Evolutionary conservation across 1,140 invertebrate genomes (phyloP), one percentile per base, ranked within the genome.

Genomic region (Drosophila nebulosa): DNA sequence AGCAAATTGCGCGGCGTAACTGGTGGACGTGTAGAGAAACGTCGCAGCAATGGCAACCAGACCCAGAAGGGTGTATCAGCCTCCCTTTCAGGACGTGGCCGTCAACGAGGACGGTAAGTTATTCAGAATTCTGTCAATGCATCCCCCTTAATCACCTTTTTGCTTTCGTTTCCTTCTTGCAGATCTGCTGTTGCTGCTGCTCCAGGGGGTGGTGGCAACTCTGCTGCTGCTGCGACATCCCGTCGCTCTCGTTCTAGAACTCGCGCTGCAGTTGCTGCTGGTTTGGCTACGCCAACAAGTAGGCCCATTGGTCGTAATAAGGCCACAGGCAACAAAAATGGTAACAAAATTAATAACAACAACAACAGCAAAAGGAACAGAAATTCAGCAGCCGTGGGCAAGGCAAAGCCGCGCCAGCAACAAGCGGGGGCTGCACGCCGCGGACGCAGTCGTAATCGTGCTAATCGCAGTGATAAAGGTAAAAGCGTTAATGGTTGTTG

Each of bases 391-490:
- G 22, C n/a, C 4, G 57, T 1, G 9, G 53, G 53, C 14, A 50
- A 35, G 24, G 26, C 35, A 26, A 39, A 26, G 18, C 39, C 59
- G 56, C 26, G 50, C 22, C 71, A 74, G 51, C 73, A 79, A 68
- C 63, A 66, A 35, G 27, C 22, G 27, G 64, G 62, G 61, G 65
- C 70, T 53, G 84, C 69, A 64, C 79, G 89, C 53, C 81, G 81
- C n/a, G 89, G 89, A 73, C 90, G 90, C 67, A 85, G 79, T 79
- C 90, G 90, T 69, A 84, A 64, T 72, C 85, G 86, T 57, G 64
- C 79, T 69, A 78, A 69, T 77, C 64, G 86, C 14, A 61, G 70
- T 26, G 74, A 58, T 68, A 30, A 74, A 91, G 90, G 90, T 91
- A 91, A 90, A 90, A 90, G 80, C 89, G 83, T 67, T 75, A 61